A percentile compares a stretch with the other conserved stretches of the same genome.
phyloP scores from a whole-genome alignment of 2,113 vertebrate species.

The Ctenodactylus gundi region DNA sequence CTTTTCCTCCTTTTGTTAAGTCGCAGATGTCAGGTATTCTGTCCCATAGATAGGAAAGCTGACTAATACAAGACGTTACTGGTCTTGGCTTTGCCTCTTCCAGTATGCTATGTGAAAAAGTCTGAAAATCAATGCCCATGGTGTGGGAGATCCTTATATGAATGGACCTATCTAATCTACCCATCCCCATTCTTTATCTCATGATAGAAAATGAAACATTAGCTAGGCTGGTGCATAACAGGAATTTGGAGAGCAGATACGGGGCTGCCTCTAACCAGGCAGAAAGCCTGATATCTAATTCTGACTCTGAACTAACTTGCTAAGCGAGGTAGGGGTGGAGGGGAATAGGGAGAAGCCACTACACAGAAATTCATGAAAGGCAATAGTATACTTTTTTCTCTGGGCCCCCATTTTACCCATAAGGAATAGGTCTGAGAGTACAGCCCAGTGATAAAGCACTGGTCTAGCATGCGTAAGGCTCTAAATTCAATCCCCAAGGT shows the following conservation, averaged over 20 bases:
- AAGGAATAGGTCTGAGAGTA: neutral
- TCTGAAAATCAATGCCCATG: slow-evolving; percentile 35
- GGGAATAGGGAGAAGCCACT: no score
- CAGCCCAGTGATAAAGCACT: neutral
- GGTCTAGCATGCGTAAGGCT: neutral
- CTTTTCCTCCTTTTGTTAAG: neutral
- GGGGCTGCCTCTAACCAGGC: neutral
- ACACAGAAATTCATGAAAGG: neutral
- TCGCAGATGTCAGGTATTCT: neutral
- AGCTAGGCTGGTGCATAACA: neutral
- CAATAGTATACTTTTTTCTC: neutral
- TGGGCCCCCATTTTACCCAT: slow-evolving; percentile 15
- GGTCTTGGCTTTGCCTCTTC: slow-evolving; percentile 19
- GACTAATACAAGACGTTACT: neutral
- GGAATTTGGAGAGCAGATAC: neutral
- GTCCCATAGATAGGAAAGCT: neutral
- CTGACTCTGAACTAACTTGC: slow-evolving; percentile 17
- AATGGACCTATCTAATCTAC: neutral
- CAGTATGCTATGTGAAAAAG: neutral
- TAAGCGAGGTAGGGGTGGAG: neutral
- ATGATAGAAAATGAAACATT: slow-evolving; percentile 7
- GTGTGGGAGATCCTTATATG: neutral
- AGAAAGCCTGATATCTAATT: slow-evolving; percentile 43
- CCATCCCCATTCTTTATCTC: neutral
- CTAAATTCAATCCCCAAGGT: neutral